Conservation (phyloP, 1,140 invertebrate genomes). For the Drosophila sp. region DNA sequence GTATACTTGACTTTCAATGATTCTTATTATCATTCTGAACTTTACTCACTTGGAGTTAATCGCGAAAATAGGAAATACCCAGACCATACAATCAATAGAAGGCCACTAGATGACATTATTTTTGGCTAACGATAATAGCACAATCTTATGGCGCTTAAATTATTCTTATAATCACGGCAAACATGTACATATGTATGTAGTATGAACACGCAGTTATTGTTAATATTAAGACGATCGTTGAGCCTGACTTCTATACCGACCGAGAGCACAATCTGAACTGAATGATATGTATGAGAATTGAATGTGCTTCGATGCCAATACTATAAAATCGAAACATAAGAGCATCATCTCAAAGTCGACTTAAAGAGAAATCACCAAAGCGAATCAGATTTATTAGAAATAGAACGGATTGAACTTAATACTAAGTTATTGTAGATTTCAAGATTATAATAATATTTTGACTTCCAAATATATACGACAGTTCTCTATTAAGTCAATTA, state of each 20-base stretch:
- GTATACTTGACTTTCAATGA: conserved; percentile 1
- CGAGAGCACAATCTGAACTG: conserved; percentile 48
- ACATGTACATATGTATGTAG: neutral
- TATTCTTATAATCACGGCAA: neutral
- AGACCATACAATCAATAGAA: conserved; percentile 17
- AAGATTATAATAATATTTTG: no score
- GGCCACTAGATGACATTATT: conserved; percentile 28
- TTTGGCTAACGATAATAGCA: neutral
- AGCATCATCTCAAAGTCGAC: neutral
- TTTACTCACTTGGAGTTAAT: conserved; percentile 63
- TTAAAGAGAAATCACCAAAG: neutral
- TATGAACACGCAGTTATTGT: conserved; percentile 15
- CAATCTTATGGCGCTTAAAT: neutral
- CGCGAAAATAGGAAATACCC: conserved; percentile 28
- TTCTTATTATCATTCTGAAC: conserved; percentile 50
- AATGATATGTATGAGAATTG: conserved; percentile 13
- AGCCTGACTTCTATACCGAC: conserved; percentile 23
- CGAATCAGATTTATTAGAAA: neutral
- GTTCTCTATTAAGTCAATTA: no score
- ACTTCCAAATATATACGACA: no score
- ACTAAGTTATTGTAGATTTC: no score
- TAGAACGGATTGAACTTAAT: no score
- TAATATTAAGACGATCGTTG: conserved; percentile 8
- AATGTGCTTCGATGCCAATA: conserved; percentile 13
- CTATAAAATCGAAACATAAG: conserved; percentile 37